phyloP scores from a whole-genome alignment of 2,888 invertebrate species.

The Plagodis dolabraria region DNA sequence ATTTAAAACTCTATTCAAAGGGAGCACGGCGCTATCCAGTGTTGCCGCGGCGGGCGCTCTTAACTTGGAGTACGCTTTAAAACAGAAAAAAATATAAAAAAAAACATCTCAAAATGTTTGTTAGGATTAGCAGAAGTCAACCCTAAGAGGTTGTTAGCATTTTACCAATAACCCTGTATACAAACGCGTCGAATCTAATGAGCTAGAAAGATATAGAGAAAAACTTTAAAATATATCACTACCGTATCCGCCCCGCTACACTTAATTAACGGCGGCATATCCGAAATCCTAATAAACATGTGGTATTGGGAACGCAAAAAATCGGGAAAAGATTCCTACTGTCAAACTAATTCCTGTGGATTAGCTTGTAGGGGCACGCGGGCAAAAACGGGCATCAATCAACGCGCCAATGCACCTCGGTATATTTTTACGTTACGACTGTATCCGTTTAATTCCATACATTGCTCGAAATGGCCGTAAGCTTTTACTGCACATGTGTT shows the following conservation, averaged over 20 bases:
- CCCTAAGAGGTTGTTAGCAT: no score
- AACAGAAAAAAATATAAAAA: no score
- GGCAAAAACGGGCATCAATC: slow-evolving; percentile 80
- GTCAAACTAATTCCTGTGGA: slow-evolving; percentile 79
- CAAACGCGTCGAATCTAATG: slow-evolving; percentile 30
- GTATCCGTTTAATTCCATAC: slow-evolving; percentile 34
- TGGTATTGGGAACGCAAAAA: slow-evolving; percentile 72
- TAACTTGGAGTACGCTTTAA: no score
- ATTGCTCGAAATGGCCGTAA: slow-evolving; percentile 28
- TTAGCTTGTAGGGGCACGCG: slow-evolving; percentile 67
- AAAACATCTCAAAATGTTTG: no score
- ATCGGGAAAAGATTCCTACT: slow-evolving; percentile 74
- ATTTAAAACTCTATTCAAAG: no score
- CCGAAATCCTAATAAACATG: slow-evolving; percentile 65
- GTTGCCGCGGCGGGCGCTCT: no score
- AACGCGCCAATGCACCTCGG: slow-evolving; percentile 56
- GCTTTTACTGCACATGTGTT: slow-evolving; percentile 17
- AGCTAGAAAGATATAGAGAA: slow-evolving; percentile 41
- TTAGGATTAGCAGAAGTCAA: no score
- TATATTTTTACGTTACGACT: slow-evolving; percentile 57
- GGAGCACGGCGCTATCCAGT: no score
- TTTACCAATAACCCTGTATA: no score
- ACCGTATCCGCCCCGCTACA: slow-evolving; percentile 70
- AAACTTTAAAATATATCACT: slow-evolving; percentile 38
- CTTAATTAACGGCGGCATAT: slow-evolving; percentile 69